Percentiles rank a stretch among this genome's conserved stretches.
phyloP scores from a whole-genome alignment of 2,797 vertebrate species.

The Naso thynnoides region DNA sequence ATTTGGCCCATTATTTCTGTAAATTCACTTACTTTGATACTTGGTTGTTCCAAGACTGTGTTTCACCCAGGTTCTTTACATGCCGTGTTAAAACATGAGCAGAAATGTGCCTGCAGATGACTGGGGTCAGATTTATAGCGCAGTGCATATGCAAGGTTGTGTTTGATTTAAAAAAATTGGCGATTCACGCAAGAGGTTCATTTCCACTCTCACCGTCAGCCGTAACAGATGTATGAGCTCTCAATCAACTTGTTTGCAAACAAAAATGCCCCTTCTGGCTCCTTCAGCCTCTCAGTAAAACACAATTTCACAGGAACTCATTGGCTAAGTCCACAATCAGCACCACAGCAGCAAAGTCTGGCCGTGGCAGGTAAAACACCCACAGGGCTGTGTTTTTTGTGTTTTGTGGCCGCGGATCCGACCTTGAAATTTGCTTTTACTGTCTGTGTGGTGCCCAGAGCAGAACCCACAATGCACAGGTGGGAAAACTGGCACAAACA shows the following conservation, averaged over 20 bases:
- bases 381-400: neutral
- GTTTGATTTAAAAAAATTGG: slow-evolving; percentile 7
- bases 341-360: neutral
- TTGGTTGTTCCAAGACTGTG: slow-evolving; percentile 29
- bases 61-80: slow-evolving; percentile 5
- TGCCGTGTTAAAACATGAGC: neutral
- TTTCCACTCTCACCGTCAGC: slow-evolving; percentile 3
- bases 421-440: slow-evolving; percentile 15
- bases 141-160: neutral
- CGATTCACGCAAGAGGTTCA: neutral
- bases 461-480: neutral
- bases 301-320: slow-evolving; percentile 8
- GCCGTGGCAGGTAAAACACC: neutral
- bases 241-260: slow-evolving; percentile 1
- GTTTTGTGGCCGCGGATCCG: neutral
- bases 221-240: neutral
- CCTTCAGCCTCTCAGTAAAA: neutral
- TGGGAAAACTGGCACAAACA: slow-evolving; percentile 5
- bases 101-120: neutral
- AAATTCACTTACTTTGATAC: slow-evolving; percentile 40
- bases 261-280: slow-evolving; percentile 1
- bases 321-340: slow-evolving; percentile 9
- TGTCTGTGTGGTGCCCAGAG: neutral
- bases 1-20: slow-evolving; percentile 49
- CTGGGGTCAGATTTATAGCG: slow-evolving; percentile 5